These are phyloP conservation scores for Xylocopa sonorina DNA, from an alignment of 1,140 invertebrate genomes.

Conservation along the genomic window DNA sequence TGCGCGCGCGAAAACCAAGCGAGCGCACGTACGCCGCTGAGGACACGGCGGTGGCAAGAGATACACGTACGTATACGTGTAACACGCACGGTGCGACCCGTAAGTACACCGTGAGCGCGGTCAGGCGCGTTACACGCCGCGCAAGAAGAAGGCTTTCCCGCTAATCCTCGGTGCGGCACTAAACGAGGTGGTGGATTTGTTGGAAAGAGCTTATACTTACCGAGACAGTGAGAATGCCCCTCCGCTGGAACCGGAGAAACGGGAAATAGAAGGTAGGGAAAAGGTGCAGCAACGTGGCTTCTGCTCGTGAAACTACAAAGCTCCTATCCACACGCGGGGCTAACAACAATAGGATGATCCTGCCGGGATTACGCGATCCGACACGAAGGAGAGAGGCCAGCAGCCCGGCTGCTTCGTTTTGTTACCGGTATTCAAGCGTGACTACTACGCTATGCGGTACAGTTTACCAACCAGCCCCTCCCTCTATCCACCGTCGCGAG, in stretches of 20 bases:
- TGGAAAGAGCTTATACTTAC: slow-evolving; percentile 80
- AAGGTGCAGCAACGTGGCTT: slow-evolving; percentile 56
- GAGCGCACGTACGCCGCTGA: too few relatives aligned
- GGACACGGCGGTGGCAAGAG: too few relatives aligned
- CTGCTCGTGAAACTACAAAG: slow-evolving; percentile 76
- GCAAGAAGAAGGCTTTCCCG: slow-evolving; percentile 78
- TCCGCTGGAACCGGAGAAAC: slow-evolving; percentile 36
- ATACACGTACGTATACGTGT: neutral
- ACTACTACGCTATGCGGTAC: slow-evolving; percentile 48
- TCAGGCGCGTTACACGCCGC: slow-evolving; percentile 74
- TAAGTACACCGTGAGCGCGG: slow-evolving; percentile 73
- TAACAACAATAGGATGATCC: slow-evolving; percentile 79
- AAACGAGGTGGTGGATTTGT: slow-evolving; percentile 83
- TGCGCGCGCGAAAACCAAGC: too few relatives aligned
- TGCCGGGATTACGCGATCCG: slow-evolving; percentile 73
- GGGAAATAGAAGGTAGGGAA: slow-evolving; percentile 46
- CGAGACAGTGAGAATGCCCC: slow-evolving; percentile 50
- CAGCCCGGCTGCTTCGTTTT: slow-evolving; percentile 54
- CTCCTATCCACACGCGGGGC: slow-evolving; percentile 77
- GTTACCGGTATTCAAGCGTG: slow-evolving; percentile 60
- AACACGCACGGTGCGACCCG: neutral
- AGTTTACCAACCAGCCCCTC: slow-evolving; percentile 63
- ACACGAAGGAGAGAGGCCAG: slow-evolving; percentile 58
- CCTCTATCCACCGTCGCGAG: neutral
- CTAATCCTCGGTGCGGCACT: slow-evolving; percentile 77